A percentile compares a stretch with the other conserved stretches of the same genome.
Conservation (phyloP, 2,113 vertebrate species). For the Columbina picui region DNA sequence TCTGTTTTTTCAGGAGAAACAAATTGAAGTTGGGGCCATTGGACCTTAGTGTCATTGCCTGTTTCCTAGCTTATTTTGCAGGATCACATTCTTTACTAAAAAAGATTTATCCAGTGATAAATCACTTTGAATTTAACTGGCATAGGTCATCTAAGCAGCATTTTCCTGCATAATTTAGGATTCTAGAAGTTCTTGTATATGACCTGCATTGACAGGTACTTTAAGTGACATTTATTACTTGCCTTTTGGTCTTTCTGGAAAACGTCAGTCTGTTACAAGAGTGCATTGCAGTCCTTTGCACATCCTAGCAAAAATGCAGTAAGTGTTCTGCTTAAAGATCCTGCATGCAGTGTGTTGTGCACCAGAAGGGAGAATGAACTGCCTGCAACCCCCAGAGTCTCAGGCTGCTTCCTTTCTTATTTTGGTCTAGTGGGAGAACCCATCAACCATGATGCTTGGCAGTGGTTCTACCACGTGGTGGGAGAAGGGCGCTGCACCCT, state of each 20-base stretch:
- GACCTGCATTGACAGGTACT: neutral
- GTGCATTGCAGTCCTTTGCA: neutral
- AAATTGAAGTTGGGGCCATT: neutral
- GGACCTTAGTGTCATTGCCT: neutral
- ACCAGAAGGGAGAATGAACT: neutral
- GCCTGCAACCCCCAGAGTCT: neutral
- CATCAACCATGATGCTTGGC: slow-evolving; percentile 93
- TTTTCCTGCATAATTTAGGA: neutral
- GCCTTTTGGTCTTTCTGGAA: neutral
- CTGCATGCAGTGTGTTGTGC: neutral
- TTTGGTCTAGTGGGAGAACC: slow-evolving; percentile 88
- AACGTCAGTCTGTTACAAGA: neutral
- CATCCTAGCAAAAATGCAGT: neutral
- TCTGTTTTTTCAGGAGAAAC: neutral
- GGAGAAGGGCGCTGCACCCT: slow-evolving; percentile 86
- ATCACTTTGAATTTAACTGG: neutral
- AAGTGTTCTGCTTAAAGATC: neutral
- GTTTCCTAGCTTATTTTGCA: neutral
- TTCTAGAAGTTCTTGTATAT: neutral
- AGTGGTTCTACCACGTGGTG: slow-evolving; percentile 90
- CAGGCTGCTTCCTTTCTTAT: neutral
- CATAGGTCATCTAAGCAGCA: neutral
- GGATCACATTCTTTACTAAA: neutral
- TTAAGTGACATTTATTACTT: neutral
- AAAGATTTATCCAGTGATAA: neutral